Percentiles rank a stretch among this genome's conserved stretches.
Evolutionary conservation across 2,797 vertebrate species (phyloP).

Genomic region (Sebastes wilsoni): DNA sequence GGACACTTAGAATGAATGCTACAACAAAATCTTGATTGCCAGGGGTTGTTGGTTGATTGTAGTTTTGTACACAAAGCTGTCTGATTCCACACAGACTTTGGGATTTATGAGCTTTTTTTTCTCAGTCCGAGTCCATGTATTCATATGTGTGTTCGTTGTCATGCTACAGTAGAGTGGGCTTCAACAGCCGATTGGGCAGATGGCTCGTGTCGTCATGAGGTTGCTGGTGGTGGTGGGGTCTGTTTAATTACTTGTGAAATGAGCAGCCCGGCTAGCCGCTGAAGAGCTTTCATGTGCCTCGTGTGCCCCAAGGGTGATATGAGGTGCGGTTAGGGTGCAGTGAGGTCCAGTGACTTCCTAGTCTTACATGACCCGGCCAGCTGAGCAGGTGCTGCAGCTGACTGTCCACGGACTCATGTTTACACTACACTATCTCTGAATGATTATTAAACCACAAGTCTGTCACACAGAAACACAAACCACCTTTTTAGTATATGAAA

Average conservation of each 20-base stretch:
- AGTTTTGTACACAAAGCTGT: background rate
- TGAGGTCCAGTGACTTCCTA: constrained; percentile 9
- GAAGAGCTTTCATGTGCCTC: constrained; percentile 70
- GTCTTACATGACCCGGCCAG: constrained; percentile 21
- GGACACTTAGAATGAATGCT: background rate
- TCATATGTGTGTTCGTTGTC: constrained; percentile 1
- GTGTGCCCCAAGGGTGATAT: constrained; percentile 13
- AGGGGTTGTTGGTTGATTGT: background rate
- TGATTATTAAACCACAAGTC: background rate
- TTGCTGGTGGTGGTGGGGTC: constrained; percentile 76
- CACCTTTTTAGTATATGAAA: background rate
- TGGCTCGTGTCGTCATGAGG: constrained; percentile 87
- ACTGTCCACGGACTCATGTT: background rate
- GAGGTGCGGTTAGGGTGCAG: background rate
- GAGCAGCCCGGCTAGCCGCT: constrained; percentile 82
- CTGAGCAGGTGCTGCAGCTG: constrained; percentile 28
- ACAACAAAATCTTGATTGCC: background rate
- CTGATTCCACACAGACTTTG: background rate
- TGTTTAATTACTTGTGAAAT: constrained; percentile 95
- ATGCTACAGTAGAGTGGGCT: constrained; percentile 59
- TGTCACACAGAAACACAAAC: background rate
- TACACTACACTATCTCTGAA: background rate
- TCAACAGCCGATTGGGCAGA: constrained; percentile 89
- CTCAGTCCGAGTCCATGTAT: background rate
- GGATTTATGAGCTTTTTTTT: background rate